phyloP scores from a whole-genome alignment of 2,888 invertebrate genomes.

The Lithophane socia region DNA sequence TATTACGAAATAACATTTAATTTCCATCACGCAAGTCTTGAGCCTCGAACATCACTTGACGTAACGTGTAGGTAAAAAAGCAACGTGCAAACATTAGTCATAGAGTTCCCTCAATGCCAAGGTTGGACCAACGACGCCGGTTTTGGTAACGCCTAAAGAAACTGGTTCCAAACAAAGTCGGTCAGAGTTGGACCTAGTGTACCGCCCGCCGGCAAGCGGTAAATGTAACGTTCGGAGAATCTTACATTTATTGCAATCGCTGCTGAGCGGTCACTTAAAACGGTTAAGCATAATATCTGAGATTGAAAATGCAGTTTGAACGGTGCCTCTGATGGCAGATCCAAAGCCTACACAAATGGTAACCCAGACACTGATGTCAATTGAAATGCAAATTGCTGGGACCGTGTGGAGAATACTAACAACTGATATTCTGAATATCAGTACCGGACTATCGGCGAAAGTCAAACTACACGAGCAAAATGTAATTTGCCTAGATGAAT shows the following conservation, averaged over 20 bases:
- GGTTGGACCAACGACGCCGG: constrained; percentile 75
- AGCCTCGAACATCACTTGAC: constrained; percentile 62
- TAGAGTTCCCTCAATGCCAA: constrained; percentile 86
- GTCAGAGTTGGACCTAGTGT: constrained; percentile 67
- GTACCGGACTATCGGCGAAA: constrained; percentile 47
- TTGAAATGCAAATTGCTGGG: constrained; percentile 62
- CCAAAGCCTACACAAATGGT: constrained; percentile 45
- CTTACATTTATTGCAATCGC: constrained; percentile 61
- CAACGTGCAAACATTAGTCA: constrained; percentile 78
- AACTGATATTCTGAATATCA: constrained; percentile 44
- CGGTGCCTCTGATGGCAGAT: constrained; percentile 51
- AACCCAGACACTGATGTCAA: constrained; percentile 45
- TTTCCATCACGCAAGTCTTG: constrained; percentile 69
- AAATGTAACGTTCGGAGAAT: constrained; percentile 67
- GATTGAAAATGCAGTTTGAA: constrained; percentile 61
- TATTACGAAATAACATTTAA: constrained; percentile 66
- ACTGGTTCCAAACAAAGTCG: constrained; percentile 80
- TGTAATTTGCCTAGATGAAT: constrained; percentile 62
- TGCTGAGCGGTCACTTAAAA: constrained; percentile 61
- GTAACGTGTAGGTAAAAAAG: constrained; percentile 67
- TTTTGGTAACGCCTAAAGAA: constrained; percentile 76
- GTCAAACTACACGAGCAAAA: constrained; percentile 46
- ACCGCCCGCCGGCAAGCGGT: constrained; percentile 66
- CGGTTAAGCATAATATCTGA: constrained; percentile 51
- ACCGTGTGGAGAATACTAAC: constrained; percentile 48